Conservation (phyloP, 2,888 invertebrate genomes). For the Thysanoteuthis rhombus region DNA sequence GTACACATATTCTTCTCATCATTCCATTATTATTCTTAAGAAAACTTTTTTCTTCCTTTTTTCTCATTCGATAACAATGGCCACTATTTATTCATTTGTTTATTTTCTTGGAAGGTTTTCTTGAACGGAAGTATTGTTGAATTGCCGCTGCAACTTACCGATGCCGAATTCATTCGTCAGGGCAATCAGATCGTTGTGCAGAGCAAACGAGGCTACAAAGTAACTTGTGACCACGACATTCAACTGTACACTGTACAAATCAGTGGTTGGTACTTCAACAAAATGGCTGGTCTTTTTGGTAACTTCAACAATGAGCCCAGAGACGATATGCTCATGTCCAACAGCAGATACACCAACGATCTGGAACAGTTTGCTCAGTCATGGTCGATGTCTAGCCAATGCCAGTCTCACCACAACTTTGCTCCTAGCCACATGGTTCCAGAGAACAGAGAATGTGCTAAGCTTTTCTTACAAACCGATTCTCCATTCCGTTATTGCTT, state of each 20-base stretch:
- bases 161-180: neutral
- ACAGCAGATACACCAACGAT: conserved; percentile 68
- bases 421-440: conserved; percentile 38
- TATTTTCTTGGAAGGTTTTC: neutral
- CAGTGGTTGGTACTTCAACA: conserved; percentile 89
- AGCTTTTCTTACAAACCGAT: conserved; percentile 75
- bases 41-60: neutral
- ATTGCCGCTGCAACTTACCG: neutral
- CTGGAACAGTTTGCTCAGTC: conserved; percentile 79
- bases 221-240: neutral
- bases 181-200: neutral
- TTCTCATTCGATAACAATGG: no score
- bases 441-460: conserved; percentile 72
- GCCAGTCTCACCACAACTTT: conserved; percentile 47
- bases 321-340: conserved; percentile 80
- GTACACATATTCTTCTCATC: neutral
- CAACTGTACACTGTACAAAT: conserved; percentile 68
- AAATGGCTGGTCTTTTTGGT: conserved; percentile 87
- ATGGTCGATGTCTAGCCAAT: conserved; percentile 71
- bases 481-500: conserved; percentile 74
- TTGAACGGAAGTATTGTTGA: neutral
- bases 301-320: conserved; percentile 89
- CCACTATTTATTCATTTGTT: neutral
- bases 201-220: neutral
- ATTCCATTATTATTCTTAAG: neutral